Evolutionary conservation across 2,888 invertebrate species (phyloP), one percentile per base, ranked within the genome.

Genomic region (Dasypogon diadema): DNA sequence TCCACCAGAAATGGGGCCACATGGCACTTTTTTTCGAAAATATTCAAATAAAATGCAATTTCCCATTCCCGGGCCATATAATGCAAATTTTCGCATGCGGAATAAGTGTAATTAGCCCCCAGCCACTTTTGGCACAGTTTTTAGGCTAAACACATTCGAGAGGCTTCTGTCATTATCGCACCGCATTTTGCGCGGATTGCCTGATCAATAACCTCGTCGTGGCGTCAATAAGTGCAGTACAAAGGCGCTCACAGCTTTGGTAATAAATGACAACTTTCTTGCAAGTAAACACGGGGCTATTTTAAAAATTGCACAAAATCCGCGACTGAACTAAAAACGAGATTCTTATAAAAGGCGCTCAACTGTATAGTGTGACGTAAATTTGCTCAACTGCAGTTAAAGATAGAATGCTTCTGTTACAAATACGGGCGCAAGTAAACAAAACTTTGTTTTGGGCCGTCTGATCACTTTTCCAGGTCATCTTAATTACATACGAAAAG

Each of bases 401-500:
- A 65, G 65, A 42, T 65, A 65, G 65, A 65, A 24, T 42, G 42
- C 65, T 22, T 48, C 46, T 65, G 14, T 51, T 51, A 48, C 48
- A 65, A 65, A 42, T 42, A 12, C 2, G n/a, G 12, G 1, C 12
- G 42, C 42, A 22, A 24, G 14, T 65, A 65, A 65, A 65, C 46
- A 65, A 65, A 60, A 65, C 46, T 65, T 65, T 65, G 65, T 65
- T 65, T 65, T 65, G 65, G 65, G 65, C 48, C 48, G 65, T 65
- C 65, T 65, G 65, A 65, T 65, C 46, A 48, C 14, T 65, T 65
- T 65, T 65, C 37, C 48, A 46, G 65, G 65, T 65, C 65, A 65
- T 46, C 46, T 65, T 65, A 65, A 65, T 65, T 65, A 48, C 21
- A 65, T 24, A 65, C 48, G 48, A 65, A 65, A 60, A 37, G 24